Evolutionary conservation across 2,113 vertebrate species (phyloP), one percentile per base, ranked within the genome.

Genomic region (Excalfactoria chinensis): DNA sequence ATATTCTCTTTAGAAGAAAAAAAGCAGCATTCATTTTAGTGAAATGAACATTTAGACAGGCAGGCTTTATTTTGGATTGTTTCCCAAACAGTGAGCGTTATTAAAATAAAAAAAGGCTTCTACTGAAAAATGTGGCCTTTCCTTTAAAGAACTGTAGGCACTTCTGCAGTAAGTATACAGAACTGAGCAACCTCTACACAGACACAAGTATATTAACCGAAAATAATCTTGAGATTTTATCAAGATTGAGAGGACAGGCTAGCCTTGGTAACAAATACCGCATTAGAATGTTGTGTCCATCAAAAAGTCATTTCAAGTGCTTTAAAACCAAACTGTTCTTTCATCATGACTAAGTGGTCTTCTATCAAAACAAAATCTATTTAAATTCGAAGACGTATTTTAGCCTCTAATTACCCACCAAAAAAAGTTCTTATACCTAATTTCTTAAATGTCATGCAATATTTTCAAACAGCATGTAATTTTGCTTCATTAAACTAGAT

Each of bases 401-500:
- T 72, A 93, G 85, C 92, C 92, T 93, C 55, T 79, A 93, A 94
- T 95, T 94, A 91, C 71, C 75, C 79, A 69, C 68, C 55, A 76
- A 93, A 94, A 90, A 88, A 96, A 94, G 94, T 89, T 91, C 82
- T 88, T 86, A 75, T 91, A 93, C 85, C 90, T 86, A 41, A 88
- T 90, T 80, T 93, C 94, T 91, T 87, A 85, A 87, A 69, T 71
- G 86, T 89, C 83, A 84, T 7, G 28, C 56, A 88, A 59, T 62
- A 86, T 93, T 94, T 92, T 58, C 64, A 93, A 59, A 81, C 76
- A 93, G 86, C 83, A 84, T 77, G 4, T 91, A 80, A 94, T 95
- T 95, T 93, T 86, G 46, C 84, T 92, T 92, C 90, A 94, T 88
- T 93, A 86, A 84, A 93, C 88, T 93, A 95, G 80, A 90, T 88